phyloP scores from a whole-genome alignment of 2,113 vertebrate species.

The Tragelaphus imberbis region DNA sequence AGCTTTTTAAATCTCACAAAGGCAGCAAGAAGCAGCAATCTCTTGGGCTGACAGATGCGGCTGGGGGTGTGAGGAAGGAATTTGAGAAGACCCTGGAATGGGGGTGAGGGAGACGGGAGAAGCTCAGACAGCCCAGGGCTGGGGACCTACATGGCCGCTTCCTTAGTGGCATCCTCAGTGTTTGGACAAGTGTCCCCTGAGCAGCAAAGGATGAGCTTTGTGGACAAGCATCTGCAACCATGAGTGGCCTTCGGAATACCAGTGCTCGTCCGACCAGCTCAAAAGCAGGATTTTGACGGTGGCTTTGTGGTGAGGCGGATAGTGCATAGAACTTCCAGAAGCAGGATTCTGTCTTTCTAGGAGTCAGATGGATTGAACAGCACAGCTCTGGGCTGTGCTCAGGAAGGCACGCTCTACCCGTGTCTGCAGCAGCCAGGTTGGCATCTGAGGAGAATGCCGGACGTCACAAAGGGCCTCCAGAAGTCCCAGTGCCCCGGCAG shows the following conservation, averaged over 20 bases:
- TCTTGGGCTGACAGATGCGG: slow-evolving; percentile 63
- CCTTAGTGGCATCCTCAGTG: neutral
- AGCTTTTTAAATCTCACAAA: slow-evolving; percentile 73
- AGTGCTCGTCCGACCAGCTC: neutral
- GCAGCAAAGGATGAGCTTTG: neutral
- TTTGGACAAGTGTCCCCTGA: neutral
- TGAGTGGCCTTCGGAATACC: neutral
- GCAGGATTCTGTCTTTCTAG: neutral
- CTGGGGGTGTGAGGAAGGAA: slow-evolving; percentile 57
- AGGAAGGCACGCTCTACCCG: accelerated
- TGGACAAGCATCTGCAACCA: accelerated
- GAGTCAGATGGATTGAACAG: accelerated
- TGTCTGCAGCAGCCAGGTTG: no score
- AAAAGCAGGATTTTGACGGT: neutral
- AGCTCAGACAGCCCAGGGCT: neutral
- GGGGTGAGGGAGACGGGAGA: slow-evolving; percentile 41
- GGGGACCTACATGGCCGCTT: neutral
- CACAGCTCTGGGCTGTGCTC: no score
- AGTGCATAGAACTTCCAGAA: neutral
- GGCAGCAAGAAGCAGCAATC: slow-evolving; percentile 61
- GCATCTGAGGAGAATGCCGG: accelerated
- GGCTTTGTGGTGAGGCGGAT: neutral
- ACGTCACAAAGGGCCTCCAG: accelerated
- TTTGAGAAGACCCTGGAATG: slow-evolving; percentile 50
- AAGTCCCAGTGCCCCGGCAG: accelerated